Evolutionary conservation across 2,113 vertebrate genomes (phyloP).

Genomic region (Xiphophorus hellerii): DNA sequence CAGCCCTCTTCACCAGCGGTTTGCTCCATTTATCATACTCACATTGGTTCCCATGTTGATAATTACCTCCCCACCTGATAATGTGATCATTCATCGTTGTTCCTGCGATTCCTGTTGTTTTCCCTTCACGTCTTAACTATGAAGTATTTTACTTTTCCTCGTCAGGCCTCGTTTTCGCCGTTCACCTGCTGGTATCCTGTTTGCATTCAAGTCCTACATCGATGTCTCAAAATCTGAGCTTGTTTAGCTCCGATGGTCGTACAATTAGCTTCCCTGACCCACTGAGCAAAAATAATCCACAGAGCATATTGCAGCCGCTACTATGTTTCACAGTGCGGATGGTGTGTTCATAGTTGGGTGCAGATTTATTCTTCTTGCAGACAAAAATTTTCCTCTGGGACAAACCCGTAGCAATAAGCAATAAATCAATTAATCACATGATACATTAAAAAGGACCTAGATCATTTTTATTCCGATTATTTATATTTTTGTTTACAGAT

Average conservation of each 20-base stretch:
- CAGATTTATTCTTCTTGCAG: too few species aligned
- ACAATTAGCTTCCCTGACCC: neutral
- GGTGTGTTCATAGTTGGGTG: too few species aligned
- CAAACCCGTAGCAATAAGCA: neutral
- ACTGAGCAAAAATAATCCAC: too few species aligned
- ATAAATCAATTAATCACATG: too few species aligned
- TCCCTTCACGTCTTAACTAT: neutral
- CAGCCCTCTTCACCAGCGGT: too few species aligned
- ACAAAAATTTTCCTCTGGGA: neutral
- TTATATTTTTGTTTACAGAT: too few species aligned
- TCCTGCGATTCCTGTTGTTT: neutral
- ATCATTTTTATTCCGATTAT: too few species aligned
- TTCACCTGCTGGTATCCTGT: neutral
- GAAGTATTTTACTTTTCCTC: neutral
- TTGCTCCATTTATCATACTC: neutral
- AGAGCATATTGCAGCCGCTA: neutral
- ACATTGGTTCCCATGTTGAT: neutral
- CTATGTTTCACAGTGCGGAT: neutral
- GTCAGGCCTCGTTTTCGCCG: neutral
- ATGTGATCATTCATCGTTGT: neutral
- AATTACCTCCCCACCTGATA: neutral
- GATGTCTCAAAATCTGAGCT: neutral
- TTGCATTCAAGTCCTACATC: neutral
- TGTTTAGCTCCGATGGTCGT: neutral
- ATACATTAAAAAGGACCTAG: too few species aligned